A percentile compares a stretch with the other conserved stretches of the same genome.
phyloP scores from a whole-genome alignment of 2,888 invertebrate species.

The Chesias legatella region DNA sequence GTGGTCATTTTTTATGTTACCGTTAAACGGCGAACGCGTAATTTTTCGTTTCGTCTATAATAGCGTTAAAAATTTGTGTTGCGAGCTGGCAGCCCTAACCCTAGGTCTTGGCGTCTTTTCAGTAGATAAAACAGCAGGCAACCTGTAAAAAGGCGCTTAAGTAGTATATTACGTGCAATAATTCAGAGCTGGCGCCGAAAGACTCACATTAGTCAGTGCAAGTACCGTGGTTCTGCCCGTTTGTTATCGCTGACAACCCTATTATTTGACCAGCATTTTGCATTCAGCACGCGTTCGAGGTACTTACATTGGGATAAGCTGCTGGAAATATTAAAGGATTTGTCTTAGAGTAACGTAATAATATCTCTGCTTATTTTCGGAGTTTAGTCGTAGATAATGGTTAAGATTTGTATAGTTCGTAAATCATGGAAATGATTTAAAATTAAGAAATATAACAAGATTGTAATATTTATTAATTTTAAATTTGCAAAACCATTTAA shows the following conservation, averaged over 20 bases:
- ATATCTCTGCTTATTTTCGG: not conserved
- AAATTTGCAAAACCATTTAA: too few species aligned
- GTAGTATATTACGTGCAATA: constrained; percentile 23
- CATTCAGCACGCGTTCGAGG: constrained; percentile 38
- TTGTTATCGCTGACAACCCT: constrained; percentile 55
- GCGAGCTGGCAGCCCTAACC: too few species aligned
- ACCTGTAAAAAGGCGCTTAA: not conserved
- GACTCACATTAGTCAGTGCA: constrained; percentile 52
- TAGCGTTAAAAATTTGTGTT: too few species aligned
- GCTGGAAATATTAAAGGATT: constrained; percentile 10
- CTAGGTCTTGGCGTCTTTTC: too few species aligned
- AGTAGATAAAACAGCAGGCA: constrained; percentile 23
- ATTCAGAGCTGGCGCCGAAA: constrained; percentile 30
- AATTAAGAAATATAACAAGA: too few species aligned
- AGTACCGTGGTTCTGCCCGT: constrained; percentile 37
- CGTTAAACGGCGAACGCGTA: too few species aligned
- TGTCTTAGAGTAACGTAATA: not conserved
- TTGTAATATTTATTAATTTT: too few species aligned
- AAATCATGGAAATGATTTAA: too few species aligned
- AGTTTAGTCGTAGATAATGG: too few species aligned
- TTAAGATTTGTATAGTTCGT: too few species aligned
- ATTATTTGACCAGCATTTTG: constrained; percentile 59
- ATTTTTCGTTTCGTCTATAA: too few species aligned
- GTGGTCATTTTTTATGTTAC: too few species aligned
- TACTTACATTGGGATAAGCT: constrained; percentile 4